Evolutionary conservation across 2,797 vertebrate species (phyloP).

Genomic region (Parauchenoglanis ngamensis): DNA sequence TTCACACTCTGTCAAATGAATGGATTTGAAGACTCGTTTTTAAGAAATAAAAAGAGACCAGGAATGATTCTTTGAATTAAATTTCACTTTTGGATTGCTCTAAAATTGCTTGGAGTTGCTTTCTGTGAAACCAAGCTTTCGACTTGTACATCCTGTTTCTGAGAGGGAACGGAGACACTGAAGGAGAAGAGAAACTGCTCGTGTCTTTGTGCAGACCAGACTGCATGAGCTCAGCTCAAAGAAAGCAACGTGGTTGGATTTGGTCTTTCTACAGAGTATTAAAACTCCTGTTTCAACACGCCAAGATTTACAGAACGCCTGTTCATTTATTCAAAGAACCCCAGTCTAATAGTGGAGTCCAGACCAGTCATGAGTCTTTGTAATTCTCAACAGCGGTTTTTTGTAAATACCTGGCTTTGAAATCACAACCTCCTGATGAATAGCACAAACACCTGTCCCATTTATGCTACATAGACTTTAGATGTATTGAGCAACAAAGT

Average conservation of each 20-base stretch:
- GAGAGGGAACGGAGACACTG: constrained; percentile 45
- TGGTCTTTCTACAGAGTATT: not conserved
- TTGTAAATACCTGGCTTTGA: not conserved
- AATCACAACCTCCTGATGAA: not conserved
- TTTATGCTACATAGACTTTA: not conserved
- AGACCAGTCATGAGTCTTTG: not conserved
- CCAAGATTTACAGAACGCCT: not conserved
- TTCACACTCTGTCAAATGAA: not conserved
- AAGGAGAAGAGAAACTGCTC: constrained; percentile 50
- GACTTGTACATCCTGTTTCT: constrained; percentile 49
- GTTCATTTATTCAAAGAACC: not conserved
- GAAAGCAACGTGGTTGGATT: not conserved
- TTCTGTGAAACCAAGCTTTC: not conserved
- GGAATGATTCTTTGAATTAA: not conserved
- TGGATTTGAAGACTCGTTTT: not conserved
- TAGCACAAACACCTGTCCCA: not conserved
- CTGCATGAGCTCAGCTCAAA: constrained; percentile 26
- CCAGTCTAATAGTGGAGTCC: not conserved
- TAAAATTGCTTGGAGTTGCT: not conserved
- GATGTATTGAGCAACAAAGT: not conserved
- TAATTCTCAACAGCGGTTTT: not conserved
- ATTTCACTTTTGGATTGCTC: not conserved
- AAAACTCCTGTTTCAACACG: not conserved
- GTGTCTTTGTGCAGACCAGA: not conserved
- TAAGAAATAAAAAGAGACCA: not conserved